Conservation (phyloP, 2,113 vertebrate species). For the Pseudorasbora parva region DNA sequence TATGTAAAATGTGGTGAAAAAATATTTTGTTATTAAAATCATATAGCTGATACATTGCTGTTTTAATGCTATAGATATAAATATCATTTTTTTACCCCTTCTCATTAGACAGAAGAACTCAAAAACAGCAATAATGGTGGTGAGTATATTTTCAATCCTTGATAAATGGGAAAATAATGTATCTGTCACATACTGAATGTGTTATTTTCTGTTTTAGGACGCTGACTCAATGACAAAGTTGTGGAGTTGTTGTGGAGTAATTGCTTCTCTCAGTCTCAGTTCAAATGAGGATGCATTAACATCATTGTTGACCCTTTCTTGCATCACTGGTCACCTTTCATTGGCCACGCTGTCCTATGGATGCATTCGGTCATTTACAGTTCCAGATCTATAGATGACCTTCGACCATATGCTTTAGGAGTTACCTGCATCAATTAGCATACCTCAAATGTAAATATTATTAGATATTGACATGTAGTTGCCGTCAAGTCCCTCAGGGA, state of each 20-base stretch:
- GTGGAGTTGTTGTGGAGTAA: slow-evolving; percentile 54
- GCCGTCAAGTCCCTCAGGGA: slow-evolving; percentile 76
- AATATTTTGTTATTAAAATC: neutral
- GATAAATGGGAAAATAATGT: neutral
- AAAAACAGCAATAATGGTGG: slow-evolving; percentile 71
- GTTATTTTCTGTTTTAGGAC: slow-evolving; percentile 55
- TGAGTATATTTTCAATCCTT: slow-evolving; percentile 50
- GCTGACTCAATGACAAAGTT: slow-evolving; percentile 50
- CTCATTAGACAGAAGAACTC: slow-evolving; percentile 72
- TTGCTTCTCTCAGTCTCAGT: slow-evolving; percentile 57
- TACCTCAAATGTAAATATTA: slow-evolving; percentile 76
- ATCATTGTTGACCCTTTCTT: slow-evolving; percentile 5
- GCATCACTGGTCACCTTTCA: slow-evolving; percentile 27
- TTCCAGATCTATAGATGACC: slow-evolving; percentile 11
- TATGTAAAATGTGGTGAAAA: neutral
- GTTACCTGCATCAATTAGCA: slow-evolving; percentile 51
- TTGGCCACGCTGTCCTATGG: slow-evolving; percentile 20
- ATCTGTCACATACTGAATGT: neutral
- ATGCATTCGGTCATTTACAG: slow-evolving; percentile 17
- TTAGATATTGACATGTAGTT: slow-evolving; percentile 59
- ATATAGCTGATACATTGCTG: neutral
- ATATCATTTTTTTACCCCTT: slow-evolving; percentile 16
- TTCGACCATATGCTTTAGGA: slow-evolving; percentile 13
- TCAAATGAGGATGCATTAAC: slow-evolving; percentile 2
- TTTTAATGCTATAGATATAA: neutral